A percentile compares a stretch with the other conserved stretches of the same genome.
Evolutionary conservation across 2,797 vertebrate species (phyloP).

Genomic region (Rhinophrynus dorsalis): DNA sequence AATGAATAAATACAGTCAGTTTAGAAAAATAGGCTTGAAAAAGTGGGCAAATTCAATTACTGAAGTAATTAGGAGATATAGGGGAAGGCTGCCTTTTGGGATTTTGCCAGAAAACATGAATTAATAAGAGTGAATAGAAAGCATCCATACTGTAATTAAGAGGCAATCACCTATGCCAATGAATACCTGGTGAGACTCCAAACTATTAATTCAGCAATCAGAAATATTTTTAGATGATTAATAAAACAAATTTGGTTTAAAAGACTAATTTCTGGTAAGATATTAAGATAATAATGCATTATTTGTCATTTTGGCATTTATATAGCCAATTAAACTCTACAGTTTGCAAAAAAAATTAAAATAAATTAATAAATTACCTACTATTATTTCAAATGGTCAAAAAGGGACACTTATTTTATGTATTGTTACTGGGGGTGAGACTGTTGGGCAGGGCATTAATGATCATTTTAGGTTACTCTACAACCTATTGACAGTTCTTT

Average conservation of each 20-base stretch:
- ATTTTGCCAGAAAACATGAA: constrained; percentile 96
- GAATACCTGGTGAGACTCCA: constrained; percentile 91
- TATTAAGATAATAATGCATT: constrained; percentile 97
- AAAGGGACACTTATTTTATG: no score
- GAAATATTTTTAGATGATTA: constrained; percentile 99
- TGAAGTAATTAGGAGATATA: constrained; percentile 99
- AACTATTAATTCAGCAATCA: constrained; percentile 99
- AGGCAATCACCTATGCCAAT: constrained; percentile 99
- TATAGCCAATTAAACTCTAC: constrained; percentile 99
- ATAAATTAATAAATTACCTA: no score
- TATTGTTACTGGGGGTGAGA: no score
- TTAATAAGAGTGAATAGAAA: constrained; percentile 97
- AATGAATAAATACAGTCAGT: constrained; percentile 96
- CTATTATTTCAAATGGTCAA: no score
- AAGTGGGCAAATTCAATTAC: constrained; percentile 99
- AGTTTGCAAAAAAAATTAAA: constrained; percentile 87
- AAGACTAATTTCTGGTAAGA: constrained; percentile 98
- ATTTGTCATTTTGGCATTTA: constrained; percentile 95
- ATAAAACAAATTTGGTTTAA: constrained; percentile 99
- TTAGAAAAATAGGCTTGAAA: constrained; percentile 98
- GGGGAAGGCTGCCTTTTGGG: constrained; percentile 95
- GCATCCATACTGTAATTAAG: constrained; percentile 98
- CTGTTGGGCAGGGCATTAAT: no score
- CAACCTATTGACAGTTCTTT: no score
- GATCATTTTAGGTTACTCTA: no score